Evolutionary conservation across 1,140 invertebrate species (phyloP), one percentile per base, ranked within the genome.

Genomic region (Mylabris phalerata): DNA sequence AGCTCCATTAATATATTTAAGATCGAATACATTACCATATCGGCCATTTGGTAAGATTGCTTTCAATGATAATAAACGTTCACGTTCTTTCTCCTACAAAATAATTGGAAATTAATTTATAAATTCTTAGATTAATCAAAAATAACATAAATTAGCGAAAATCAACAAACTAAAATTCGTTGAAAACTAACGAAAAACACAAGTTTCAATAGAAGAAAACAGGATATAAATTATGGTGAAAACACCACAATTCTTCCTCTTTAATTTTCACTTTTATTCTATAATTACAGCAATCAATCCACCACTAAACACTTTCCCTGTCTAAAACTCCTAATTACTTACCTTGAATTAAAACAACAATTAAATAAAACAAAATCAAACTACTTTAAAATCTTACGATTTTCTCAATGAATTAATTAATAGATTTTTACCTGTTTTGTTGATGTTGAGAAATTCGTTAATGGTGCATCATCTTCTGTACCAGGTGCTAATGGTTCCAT

Each of bases 401-500:
- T 43, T 50, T 58, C 47, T 50, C 48, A 39, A 51, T 54, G 43
- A 43, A 48, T 55, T 58, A 32, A 32, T 32, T 32, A 32, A 32
- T 3, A 3, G 32, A 7, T 32, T 32, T 64, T 61, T 71, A 71
- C 70, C 70, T 70, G 55, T 66, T 70, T 71, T 4, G 43, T 69
- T 24, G 62, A 58, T 10, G 57, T 57, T 40, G 62, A 64, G 55
- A 41, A 54, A 46, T 65, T 57, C 55, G 62, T 50, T 41, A 60
- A 48, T n/a, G 57, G 61, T 7, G 62, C 55, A 40, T 72, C 70
- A 54, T 71, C 69, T 66, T 72, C 70, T 19, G 70, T 72, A 39
- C 70, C 70, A 4, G 68, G 70, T 38, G 70, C 69, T 13, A 61
- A 60, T 26, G 70, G 70, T 57, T 72, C 70, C 68, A 70, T 71